These are phyloP conservation scores for Phoxinus dragarum DNA, from an alignment of 2,797 vertebrate species.

Conservation along the genomic window DNA sequence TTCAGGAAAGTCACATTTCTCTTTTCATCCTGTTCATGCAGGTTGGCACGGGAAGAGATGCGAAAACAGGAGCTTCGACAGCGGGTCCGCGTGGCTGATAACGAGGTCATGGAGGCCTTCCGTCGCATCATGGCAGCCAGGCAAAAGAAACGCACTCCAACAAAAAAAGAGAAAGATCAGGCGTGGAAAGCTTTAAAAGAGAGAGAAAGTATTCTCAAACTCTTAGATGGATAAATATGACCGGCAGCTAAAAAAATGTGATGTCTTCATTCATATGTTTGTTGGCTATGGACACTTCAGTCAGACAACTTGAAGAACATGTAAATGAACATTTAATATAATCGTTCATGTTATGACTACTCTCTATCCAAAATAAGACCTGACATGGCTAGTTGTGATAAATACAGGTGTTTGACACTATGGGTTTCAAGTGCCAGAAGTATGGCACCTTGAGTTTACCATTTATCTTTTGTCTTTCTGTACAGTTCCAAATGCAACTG, in stretches of 20 bases:
- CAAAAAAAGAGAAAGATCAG: conserved; percentile 98
- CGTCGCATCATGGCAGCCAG: conserved; percentile 97
- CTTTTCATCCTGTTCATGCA: conserved; percentile 58
- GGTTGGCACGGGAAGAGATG: conserved; percentile 95
- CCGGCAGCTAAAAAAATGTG: not conserved
- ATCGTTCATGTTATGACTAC: not conserved
- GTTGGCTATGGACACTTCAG: conserved; percentile 19
- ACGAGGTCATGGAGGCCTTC: conserved; percentile 98
- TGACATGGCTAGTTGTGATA: not conserved
- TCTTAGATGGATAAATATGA: conserved; percentile 84
- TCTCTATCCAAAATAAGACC: not conserved
- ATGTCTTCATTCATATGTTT: not conserved
- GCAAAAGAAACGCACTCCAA: conserved; percentile 97
- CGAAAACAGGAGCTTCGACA: conserved; percentile 94
- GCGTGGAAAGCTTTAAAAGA: conserved; percentile 98
- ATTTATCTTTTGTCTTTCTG: conserved; percentile 24
- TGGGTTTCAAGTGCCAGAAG: conserved; percentile 4
- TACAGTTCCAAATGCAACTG: conserved; percentile 33
- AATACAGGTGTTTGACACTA: conserved; percentile 35
- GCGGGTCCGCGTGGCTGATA: conserved; percentile 93
- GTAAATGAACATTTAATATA: not conserved
- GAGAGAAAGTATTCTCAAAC: conserved; percentile 95
- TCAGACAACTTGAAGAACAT: conserved; percentile 14
- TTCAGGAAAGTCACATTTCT: not conserved
- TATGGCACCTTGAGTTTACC: conserved; percentile 24